A percentile compares a stretch with the other conserved stretches of the same genome.
Conservation (phyloP, 2,113 vertebrate genomes). For the Martes martes region DNA sequence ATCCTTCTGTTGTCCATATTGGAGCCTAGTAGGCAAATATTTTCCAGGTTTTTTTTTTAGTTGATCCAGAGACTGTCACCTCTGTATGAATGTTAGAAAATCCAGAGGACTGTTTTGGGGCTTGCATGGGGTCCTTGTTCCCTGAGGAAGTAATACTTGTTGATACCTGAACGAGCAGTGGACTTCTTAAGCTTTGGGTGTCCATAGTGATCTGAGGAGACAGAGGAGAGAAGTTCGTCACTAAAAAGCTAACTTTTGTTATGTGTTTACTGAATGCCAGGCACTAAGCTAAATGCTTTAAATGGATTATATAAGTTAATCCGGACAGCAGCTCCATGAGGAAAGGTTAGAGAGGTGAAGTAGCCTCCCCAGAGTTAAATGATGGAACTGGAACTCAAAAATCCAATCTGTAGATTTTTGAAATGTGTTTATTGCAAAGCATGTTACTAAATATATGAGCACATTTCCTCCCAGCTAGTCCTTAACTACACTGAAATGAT, state of each 20-base stretch:
- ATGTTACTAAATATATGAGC: conserved; percentile 48
- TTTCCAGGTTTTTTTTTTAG: not conserved
- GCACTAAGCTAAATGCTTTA: not conserved
- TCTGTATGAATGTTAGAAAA: not conserved
- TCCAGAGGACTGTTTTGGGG: not conserved
- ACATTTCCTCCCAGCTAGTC: conserved; percentile 57
- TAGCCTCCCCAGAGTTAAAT: not conserved
- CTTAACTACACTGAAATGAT: conserved; percentile 51
- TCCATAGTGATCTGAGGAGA: not conserved
- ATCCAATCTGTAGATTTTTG: not conserved
- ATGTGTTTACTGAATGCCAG: not conserved
- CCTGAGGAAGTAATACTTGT: not conserved
- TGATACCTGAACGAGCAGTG: not conserved
- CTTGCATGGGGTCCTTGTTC: not conserved
- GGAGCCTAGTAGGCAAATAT: not conserved
- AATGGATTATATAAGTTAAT: not conserved
- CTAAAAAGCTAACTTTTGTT: not conserved
- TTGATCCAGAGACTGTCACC: not conserved
- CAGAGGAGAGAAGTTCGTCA: not conserved
- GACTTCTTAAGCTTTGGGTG: not conserved
- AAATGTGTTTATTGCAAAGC: conserved; percentile 47
- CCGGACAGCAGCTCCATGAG: not conserved
- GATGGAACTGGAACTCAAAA: not conserved
- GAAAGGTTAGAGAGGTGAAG: not conserved
- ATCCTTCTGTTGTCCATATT: not conserved